Percentiles rank a stretch among this genome's conserved stretches.
Conservation (phyloP, 2,113 vertebrate genomes). For the Bufo bufo region DNA sequence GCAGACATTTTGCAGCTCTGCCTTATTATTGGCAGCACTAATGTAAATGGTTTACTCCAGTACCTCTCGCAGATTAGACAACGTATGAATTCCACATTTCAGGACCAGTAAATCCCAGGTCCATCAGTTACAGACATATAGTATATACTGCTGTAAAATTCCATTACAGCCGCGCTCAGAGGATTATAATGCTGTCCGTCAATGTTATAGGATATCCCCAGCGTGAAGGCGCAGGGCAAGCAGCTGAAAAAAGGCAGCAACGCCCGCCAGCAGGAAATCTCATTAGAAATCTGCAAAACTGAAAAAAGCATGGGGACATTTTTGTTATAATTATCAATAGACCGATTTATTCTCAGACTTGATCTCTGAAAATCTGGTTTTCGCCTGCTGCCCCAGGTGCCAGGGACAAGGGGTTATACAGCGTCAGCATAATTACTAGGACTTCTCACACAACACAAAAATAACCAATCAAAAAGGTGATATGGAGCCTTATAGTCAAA, state of each 20-base stretch:
- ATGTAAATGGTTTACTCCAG: background rate
- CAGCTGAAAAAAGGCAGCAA: background rate
- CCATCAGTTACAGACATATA: background rate
- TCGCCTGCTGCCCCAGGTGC: no score
- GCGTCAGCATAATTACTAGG: no score
- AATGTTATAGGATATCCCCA: no score
- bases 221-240: background rate
- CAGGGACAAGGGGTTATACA: no score
- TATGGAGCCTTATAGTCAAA: no score
- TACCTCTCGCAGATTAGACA: background rate
- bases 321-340: background rate
- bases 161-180: background rate
- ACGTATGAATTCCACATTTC: background rate
- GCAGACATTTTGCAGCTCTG: no score
- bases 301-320: background rate
- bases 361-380: background rate
- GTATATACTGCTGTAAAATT: background rate
- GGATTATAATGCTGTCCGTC: background rate
- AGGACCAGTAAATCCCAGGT: background rate
- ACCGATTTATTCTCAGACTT: background rate
- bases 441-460: no score
- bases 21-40: no score
- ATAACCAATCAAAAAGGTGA: no score
- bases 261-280: background rate
- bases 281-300: background rate